A percentile compares a stretch with the other conserved stretches of the same genome.
These are phyloP conservation scores for Zaprionus vittiger DNA, from an alignment of 1,140 invertebrate genomes.

Conservation along the genomic window DNA sequence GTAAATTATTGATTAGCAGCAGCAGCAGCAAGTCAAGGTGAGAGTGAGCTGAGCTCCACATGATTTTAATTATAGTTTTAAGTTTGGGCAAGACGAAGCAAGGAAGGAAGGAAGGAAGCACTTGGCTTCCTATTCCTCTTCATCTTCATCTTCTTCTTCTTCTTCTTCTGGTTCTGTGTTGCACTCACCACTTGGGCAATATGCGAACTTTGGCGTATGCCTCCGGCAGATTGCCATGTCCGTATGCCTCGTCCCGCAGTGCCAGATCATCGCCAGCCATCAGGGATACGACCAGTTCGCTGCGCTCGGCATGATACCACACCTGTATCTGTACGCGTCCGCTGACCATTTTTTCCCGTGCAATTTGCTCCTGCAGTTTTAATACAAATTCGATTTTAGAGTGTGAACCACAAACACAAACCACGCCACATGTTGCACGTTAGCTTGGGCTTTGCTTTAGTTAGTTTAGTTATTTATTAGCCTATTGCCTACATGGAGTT, in stretches of 20 bases:
- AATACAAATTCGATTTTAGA: constrained; percentile 3
- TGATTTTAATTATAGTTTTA: constrained; percentile 4
- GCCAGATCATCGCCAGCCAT: constrained; percentile 93
- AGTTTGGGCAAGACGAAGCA: background rate
- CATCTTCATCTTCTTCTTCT: background rate
- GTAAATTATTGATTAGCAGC: constrained; percentile 2
- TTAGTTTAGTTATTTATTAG: constrained; percentile 48
- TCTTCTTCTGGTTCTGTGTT: background rate
- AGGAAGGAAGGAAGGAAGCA: background rate
- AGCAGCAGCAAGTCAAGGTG: background rate
- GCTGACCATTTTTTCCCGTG: constrained; percentile 89
- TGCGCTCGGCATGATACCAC: constrained; percentile 92
- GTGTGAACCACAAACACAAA: background rate
- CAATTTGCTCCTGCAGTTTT: constrained; percentile 88
- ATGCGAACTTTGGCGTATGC: constrained; percentile 93
- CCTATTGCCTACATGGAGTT: constrained; percentile 40
- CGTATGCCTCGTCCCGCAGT: constrained; percentile 89
- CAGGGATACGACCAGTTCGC: constrained; percentile 92
- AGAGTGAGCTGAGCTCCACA: background rate
- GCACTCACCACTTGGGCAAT: constrained; percentile 90
- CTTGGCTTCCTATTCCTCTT: background rate
- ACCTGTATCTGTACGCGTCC: constrained; percentile 93
- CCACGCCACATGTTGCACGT: background rate
- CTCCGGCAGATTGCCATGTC: constrained; percentile 90
- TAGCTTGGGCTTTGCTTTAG: constrained; percentile 1